A percentile compares a stretch with the other conserved stretches of the same genome.
Conservation (phyloP, 2,888 invertebrate species). For the Apeira syringaria region DNA sequence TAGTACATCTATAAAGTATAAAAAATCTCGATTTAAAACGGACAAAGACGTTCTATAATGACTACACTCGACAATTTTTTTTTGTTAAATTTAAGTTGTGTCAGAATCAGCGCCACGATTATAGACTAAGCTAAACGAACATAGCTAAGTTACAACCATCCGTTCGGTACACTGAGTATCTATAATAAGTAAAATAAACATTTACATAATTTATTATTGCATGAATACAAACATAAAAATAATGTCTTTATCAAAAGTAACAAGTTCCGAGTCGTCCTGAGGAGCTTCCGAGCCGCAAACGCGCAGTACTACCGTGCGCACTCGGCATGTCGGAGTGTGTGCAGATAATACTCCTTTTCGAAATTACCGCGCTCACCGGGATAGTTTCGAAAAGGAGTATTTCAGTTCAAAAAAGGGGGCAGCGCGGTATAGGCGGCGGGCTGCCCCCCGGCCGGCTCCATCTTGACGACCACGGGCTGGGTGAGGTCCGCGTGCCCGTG, state of each 20-base stretch:
- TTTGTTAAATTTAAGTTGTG: too few relatives aligned
- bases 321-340: background rate
- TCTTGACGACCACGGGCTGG: slow-evolving; percentile 80
- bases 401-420: slow-evolving; percentile 91
- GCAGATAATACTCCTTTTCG: slow-evolving; percentile 75
- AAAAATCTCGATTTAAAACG: too few relatives aligned
- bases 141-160: background rate
- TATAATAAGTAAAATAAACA: slow-evolving; percentile 14
- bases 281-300: too few relatives aligned
- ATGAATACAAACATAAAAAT: slow-evolving; percentile 1
- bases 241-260: too few relatives aligned
- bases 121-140: slow-evolving; percentile 5
- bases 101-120: too few relatives aligned
- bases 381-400: slow-evolving; percentile 84
- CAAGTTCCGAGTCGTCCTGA: too few relatives aligned
- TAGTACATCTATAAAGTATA: too few relatives aligned
- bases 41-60: too few relatives aligned
- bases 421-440: slow-evolving; percentile 88
- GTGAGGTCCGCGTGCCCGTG: slow-evolving; percentile 71
- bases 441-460: slow-evolving; percentile 81
- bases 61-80: too few relatives aligned
- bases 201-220: slow-evolving; percentile 23
- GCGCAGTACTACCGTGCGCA: background rate
- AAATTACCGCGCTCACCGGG: slow-evolving; percentile 68
- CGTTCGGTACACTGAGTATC: slow-evolving; percentile 14